Percentiles rank a stretch among this genome's conserved stretches.
Evolutionary conservation across 1,140 invertebrate species (phyloP).

Genomic region (Drosophila rhopaloa): DNA sequence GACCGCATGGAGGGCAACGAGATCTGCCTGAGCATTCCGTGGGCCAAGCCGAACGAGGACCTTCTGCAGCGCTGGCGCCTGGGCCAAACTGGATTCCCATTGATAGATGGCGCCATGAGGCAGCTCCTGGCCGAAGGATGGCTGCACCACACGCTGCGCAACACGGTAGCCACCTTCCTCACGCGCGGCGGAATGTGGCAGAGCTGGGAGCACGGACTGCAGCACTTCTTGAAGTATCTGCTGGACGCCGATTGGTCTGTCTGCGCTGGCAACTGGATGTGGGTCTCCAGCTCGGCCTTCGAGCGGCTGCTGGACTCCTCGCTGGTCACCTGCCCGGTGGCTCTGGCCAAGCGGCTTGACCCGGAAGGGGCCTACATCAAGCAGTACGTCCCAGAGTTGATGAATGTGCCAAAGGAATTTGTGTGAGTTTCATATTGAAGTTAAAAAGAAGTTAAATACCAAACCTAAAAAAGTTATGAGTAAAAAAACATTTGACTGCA

Average conservation of each 20-base stretch:
- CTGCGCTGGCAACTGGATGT: conserved; percentile 93
- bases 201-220: conserved; percentile 89
- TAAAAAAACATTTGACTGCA: no score
- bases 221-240: conserved; percentile 88
- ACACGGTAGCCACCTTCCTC: conserved; percentile 90
- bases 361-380: conserved; percentile 89
- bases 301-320: conserved; percentile 88
- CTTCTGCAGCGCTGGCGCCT: conserved; percentile 88
- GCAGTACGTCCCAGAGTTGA: conserved; percentile 89
- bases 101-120: conserved; percentile 91
- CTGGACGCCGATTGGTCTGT: conserved; percentile 91
- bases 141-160: conserved; percentile 90
- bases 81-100: conserved; percentile 90
- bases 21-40: conserved; percentile 90
- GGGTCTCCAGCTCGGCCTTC: conserved; percentile 91
- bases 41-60: conserved; percentile 86
- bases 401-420: conserved; percentile 88
- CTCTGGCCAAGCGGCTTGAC: conserved; percentile 89
- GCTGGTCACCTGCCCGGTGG: conserved; percentile 88
- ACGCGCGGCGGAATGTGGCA: conserved; percentile 91
- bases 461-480: no score
- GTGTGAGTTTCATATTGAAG: conserved; percentile 85
- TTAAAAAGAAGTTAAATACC: no score
- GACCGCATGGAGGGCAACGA: conserved; percentile 90
- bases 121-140: conserved; percentile 87